Percentiles rank a stretch among this genome's conserved stretches.
These are phyloP conservation scores for Enteromius treurensis DNA, from an alignment of 2,797 vertebrate genomes.

Conservation along the genomic window DNA sequence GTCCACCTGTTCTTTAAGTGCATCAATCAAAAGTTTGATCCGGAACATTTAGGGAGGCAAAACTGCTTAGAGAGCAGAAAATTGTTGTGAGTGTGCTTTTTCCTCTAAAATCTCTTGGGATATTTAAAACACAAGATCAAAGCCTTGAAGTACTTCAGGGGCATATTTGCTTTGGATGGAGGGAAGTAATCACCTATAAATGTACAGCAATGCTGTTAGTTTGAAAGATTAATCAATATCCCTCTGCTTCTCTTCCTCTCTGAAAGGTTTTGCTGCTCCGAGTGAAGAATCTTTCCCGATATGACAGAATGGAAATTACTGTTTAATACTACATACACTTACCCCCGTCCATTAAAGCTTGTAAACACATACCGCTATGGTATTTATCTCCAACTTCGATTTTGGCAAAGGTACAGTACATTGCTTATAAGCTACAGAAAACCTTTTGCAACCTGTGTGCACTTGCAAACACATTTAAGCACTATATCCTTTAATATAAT, in stretches of 20 bases:
- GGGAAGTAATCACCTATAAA: slow-evolving; percentile 37
- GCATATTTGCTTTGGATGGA: slow-evolving; percentile 25
- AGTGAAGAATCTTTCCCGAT: background rate
- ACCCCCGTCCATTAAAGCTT: slow-evolving; percentile 20
- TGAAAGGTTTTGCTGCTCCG: slow-evolving; percentile 40
- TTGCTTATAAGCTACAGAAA: background rate
- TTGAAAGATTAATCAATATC: slow-evolving; percentile 43
- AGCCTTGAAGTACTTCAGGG: slow-evolving; percentile 48
- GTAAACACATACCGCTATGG: background rate
- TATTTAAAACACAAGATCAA: slow-evolving; percentile 14
- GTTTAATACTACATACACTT: slow-evolving; percentile 7
- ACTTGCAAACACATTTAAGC: background rate
- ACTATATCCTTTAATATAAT: background rate
- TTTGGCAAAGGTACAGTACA: background rate
- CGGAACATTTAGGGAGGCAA: slow-evolving; percentile 19
- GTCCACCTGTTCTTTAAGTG: slow-evolving; percentile 34
- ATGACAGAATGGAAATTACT: slow-evolving; percentile 5
- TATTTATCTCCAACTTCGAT: background rate
- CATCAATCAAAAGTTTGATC: slow-evolving; percentile 42
- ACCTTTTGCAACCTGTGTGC: background rate
- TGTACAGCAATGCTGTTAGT: slow-evolving; percentile 31
- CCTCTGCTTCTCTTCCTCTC: slow-evolving; percentile 14
- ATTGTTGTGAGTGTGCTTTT: slow-evolving; percentile 26
- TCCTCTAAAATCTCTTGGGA: slow-evolving; percentile 32
- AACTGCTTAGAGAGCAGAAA: slow-evolving; percentile 34